Evolutionary conservation across 1,140 invertebrate species (phyloP).

Genomic region (Atopsyche davidsoni): DNA sequence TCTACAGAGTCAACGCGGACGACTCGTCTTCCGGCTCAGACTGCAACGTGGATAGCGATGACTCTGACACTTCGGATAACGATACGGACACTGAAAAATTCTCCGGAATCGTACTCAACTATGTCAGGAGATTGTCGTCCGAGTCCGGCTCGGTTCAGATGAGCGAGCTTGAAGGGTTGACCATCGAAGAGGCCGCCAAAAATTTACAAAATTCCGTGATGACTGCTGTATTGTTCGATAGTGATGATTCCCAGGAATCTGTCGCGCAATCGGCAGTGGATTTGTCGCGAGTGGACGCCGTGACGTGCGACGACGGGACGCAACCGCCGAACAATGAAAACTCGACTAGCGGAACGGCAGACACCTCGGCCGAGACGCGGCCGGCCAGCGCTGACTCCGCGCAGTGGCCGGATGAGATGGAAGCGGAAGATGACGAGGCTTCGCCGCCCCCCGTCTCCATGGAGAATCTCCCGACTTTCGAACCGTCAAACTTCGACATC

Average conservation of each 20-base stretch:
- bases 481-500: slow-evolving; percentile 1
- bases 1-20: slow-evolving; percentile 67
- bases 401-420: neutral
- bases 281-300: slow-evolving; percentile 8
- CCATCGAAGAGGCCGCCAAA: slow-evolving; percentile 21
- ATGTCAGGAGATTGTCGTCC: slow-evolving; percentile 36
- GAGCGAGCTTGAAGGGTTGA: neutral
- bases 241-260: neutral
- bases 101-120: slow-evolving; percentile 41
- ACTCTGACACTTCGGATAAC: slow-evolving; percentile 50
- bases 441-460: neutral
- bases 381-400: no score
- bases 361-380: slow-evolving; percentile 3
- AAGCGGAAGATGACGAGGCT: neutral
- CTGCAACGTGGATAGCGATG: slow-evolving; percentile 46
- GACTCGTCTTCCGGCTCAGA: slow-evolving; percentile 59
- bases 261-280: slow-evolving; percentile 3
- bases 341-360: slow-evolving; percentile 10
- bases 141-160: slow-evolving; percentile 7
- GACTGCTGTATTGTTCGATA: neutral
- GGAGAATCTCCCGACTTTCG: neutral
- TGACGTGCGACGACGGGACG: slow-evolving; percentile 13
- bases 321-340: slow-evolving; percentile 21
- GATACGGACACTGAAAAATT: slow-evolving; percentile 49
- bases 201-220: slow-evolving; percentile 12